Evolutionary conservation across 2,888 invertebrate species (phyloP).

Genomic region (Troides oblongomaculatus): DNA sequence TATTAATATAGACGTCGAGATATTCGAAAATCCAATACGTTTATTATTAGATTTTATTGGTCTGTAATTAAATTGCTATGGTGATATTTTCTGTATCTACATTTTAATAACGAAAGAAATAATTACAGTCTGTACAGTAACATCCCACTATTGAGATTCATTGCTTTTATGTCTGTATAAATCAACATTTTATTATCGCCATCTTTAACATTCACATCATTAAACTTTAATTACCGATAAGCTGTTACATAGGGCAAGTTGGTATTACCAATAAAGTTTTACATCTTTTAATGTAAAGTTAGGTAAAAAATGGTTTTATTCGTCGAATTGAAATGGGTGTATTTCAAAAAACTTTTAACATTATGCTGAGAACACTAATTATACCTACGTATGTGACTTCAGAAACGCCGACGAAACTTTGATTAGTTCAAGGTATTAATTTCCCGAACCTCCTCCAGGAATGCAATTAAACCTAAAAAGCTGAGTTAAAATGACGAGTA

Average conservation of each 20-base stretch:
- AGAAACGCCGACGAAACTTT: constrained; percentile 59
- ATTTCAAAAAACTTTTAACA: constrained; percentile 25
- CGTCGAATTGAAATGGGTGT: constrained; percentile 8
- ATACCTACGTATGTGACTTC: constrained; percentile 41
- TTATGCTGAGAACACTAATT: constrained; percentile 35
- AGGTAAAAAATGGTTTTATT: constrained; percentile 1
- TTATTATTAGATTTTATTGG: constrained; percentile 18
- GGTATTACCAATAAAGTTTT: constrained; percentile 4
- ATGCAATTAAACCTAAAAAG: constrained; percentile 47
- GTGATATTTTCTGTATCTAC: constrained; percentile 8
- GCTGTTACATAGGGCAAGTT: neutral
- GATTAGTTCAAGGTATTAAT: constrained; percentile 67
- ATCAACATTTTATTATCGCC: neutral
- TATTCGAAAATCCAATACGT: constrained; percentile 1
- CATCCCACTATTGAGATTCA: neutral
- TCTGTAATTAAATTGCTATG: constrained; percentile 22
- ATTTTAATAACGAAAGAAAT: constrained; percentile 2
- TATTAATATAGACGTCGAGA: too few species aligned
- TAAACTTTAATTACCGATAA: constrained; percentile 1
- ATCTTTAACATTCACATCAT: constrained; percentile 3
- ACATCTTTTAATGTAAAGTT: constrained; percentile 2
- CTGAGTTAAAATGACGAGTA: constrained; percentile 18
- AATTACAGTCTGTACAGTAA: neutral
- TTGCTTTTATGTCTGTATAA: neutral
- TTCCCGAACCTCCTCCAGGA: constrained; percentile 52